A percentile compares a stretch with the other conserved stretches of the same genome.
These are phyloP conservation scores for Argyrosomus regius DNA, from an alignment of 2,797 vertebrate species.

Conservation along the genomic window DNA sequence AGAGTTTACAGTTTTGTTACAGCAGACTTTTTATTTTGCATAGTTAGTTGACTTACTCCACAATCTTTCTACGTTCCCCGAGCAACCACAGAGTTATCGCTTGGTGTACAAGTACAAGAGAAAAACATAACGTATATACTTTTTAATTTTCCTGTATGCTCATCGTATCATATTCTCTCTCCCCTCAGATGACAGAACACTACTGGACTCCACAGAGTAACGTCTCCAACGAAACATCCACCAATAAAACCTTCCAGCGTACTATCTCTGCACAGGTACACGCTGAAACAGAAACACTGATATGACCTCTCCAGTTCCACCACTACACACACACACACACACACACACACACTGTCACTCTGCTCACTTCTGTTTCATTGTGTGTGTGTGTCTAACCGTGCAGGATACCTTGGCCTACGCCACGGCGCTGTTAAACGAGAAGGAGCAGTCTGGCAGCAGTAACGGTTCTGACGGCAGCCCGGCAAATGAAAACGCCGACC, in stretches of 20 bases:
- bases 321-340: not conserved
- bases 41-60: not conserved
- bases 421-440: constrained; percentile 97
- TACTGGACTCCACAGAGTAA: constrained; percentile 99
- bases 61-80: not conserved
- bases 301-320: constrained; percentile 49
- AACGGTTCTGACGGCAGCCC: constrained; percentile 98
- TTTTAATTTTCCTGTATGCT: not conserved
- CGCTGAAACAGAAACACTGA: constrained; percentile 9
- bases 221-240: constrained; percentile 98
- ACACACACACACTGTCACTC: not conserved
- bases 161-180: constrained; percentile 35
- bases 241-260: constrained; percentile 99
- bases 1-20: not conserved
- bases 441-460: constrained; percentile 98
- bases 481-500: constrained; percentile 94
- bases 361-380: not conserved
- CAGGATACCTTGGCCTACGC: constrained; percentile 98
- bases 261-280: constrained; percentile 98
- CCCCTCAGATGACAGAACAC: constrained; percentile 96
- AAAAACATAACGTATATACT: too few relatives aligned
- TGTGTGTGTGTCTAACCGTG: constrained; percentile 37
- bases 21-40: not conserved
- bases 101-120: not conserved
- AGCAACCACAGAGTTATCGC: not conserved